phyloP scores from a whole-genome alignment of 2,113 vertebrate species.

The Phycodurus eques region DNA sequence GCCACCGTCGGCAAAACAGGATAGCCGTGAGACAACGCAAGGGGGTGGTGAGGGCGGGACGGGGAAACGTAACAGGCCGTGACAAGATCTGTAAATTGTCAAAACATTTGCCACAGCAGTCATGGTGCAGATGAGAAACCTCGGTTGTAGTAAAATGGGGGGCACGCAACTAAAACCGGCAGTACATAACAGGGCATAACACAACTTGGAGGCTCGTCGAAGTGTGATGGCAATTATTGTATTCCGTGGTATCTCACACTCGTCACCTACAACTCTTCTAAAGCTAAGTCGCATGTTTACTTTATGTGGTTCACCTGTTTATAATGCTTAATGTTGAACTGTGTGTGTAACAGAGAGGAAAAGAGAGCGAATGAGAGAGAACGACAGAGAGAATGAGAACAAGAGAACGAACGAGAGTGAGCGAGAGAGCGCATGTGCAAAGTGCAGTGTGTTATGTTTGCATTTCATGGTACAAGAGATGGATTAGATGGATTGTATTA shows the following conservation, averaged over 20 bases:
- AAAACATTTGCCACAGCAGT: no score
- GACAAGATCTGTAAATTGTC: no score
- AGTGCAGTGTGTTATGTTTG: neutral
- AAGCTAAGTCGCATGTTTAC: neutral
- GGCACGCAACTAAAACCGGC: no score
- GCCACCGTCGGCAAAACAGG: no score
- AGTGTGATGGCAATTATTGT: neutral
- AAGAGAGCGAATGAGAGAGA: no score
- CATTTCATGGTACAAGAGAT: neutral
- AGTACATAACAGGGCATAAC: neutral
- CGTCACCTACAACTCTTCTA: neutral
- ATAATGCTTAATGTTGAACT: neutral
- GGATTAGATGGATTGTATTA: neutral
- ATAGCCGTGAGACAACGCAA: no score
- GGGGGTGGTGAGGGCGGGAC: no score
- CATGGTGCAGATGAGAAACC: no score
- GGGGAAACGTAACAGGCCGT: no score
- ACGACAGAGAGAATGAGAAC: no score
- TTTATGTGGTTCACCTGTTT: neutral
- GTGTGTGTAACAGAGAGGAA: no score
- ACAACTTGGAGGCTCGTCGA: neutral
- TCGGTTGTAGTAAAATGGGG: no score
- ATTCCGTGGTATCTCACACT: neutral
- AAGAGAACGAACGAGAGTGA: neutral
- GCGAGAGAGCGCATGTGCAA: neutral